Evolutionary conservation across 2,888 invertebrate species (phyloP).

Genomic region (Fragum sueziense): DNA sequence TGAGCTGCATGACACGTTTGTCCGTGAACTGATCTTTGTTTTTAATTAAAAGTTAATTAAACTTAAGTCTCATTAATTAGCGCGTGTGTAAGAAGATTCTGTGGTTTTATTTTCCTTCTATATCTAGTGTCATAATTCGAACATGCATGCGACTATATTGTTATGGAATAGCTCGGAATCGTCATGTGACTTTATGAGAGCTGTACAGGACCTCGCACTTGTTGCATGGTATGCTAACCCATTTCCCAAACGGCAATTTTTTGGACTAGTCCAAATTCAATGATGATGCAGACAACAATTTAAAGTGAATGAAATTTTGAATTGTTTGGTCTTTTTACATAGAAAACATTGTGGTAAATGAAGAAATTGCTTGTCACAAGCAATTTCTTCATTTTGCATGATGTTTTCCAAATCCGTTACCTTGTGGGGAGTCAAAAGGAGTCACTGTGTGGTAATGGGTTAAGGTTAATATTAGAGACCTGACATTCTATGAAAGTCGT

Average conservation of each 20-base stretch:
- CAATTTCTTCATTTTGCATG: conserved; percentile 7
- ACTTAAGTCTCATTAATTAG: background rate
- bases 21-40: background rate
- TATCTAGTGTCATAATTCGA: background rate
- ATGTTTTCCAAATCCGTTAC: too few relatives aligned
- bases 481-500: too few relatives aligned
- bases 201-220: too few relatives aligned
- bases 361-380: background rate
- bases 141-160: background rate
- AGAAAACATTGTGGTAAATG: conserved; percentile 11
- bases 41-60: background rate
- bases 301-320: too few relatives aligned
- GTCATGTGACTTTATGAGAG: background rate
- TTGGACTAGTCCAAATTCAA: too few relatives aligned
- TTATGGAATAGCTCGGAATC: background rate
- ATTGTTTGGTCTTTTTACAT: too few relatives aligned
- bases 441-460: too few relatives aligned
- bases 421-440: too few relatives aligned
- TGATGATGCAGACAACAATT: too few relatives aligned
- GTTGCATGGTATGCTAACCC: too few relatives aligned
- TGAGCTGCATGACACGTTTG: background rate
- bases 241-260: too few relatives aligned
- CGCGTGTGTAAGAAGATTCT: background rate
- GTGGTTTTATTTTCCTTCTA: background rate
- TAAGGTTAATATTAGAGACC: too few relatives aligned